Evolutionary conservation across 2,797 vertebrate species (phyloP).

Genomic region (Xenopus petersii): DNA sequence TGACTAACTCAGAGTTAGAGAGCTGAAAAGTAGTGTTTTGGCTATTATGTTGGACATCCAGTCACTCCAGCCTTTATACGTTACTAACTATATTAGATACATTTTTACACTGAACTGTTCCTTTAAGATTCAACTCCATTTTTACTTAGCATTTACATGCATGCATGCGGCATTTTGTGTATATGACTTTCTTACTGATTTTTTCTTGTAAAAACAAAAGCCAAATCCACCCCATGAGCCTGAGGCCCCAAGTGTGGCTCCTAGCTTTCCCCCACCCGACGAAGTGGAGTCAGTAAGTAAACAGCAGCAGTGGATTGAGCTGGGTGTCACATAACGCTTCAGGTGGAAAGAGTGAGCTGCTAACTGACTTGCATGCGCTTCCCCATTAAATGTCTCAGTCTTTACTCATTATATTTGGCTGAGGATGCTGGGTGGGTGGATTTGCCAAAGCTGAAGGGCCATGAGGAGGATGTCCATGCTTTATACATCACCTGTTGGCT

Average conservation of each 20-base stretch:
- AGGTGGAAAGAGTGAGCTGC: conserved; percentile 49
- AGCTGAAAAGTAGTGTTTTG: too few species aligned
- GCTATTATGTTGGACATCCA: too few species aligned
- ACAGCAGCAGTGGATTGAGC: conserved; percentile 32
- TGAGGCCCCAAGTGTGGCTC: conserved; percentile 61
- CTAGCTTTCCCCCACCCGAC: conserved; percentile 59
- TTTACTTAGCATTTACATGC: neutral
- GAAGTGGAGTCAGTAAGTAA: conserved; percentile 82
- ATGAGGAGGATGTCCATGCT: too few species aligned
- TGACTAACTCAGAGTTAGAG: too few species aligned
- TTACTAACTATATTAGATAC: too few species aligned
- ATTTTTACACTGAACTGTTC: too few species aligned
- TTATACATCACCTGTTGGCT: too few species aligned
- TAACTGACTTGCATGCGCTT: conserved; percentile 28
- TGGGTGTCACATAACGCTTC: conserved; percentile 34
- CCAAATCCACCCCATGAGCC: conserved; percentile 71
- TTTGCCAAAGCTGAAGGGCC: too few species aligned
- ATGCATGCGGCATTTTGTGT: conserved; percentile 21
- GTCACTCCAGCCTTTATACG: too few species aligned
- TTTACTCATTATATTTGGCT: too few species aligned
- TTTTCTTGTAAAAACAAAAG: conserved; percentile 62
- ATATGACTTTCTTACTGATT: conserved; percentile 47
- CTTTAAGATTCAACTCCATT: neutral
- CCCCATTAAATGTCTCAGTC: too few species aligned
- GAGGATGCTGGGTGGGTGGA: too few species aligned